Evolutionary conservation across 2,797 vertebrate species (phyloP).

Genomic region (Streptopelia turtur): DNA sequence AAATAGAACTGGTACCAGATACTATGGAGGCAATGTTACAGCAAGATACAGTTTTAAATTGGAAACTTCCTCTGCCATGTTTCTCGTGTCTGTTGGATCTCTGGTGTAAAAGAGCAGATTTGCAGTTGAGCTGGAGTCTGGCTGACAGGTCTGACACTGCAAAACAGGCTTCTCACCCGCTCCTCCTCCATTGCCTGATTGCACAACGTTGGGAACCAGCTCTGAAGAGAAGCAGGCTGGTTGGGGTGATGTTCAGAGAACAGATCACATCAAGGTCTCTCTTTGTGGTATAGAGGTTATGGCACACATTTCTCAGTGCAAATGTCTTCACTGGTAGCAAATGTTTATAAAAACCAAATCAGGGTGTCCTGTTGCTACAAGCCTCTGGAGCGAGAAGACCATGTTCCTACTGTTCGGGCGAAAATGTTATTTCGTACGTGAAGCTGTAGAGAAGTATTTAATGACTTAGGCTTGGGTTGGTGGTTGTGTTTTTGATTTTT

Average conservation of each 20-base stretch:
- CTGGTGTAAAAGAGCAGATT: neutral
- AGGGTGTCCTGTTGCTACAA: neutral
- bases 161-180: conserved; percentile 39
- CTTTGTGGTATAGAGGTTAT: conserved; percentile 15
- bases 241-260: conserved; percentile 19
- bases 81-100: neutral
- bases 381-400: neutral
- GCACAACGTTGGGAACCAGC: neutral
- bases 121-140: neutral
- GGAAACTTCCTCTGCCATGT: neutral
- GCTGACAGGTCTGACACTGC: conserved; percentile 16
- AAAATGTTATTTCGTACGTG: neutral
- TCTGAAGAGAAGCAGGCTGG: neutral
- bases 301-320: conserved; percentile 8
- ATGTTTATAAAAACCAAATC: neutral
- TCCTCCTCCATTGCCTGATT: conserved; percentile 10
- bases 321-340: neutral
- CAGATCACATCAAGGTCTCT: conserved; percentile 18
- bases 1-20: neutral
- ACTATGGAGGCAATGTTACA: neutral
- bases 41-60: neutral
- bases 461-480: neutral
- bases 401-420: neutral
- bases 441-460: neutral
- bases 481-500: neutral